Conservation (phyloP, 1,140 invertebrate genomes). For the Teleogryllus occipitalis region DNA sequence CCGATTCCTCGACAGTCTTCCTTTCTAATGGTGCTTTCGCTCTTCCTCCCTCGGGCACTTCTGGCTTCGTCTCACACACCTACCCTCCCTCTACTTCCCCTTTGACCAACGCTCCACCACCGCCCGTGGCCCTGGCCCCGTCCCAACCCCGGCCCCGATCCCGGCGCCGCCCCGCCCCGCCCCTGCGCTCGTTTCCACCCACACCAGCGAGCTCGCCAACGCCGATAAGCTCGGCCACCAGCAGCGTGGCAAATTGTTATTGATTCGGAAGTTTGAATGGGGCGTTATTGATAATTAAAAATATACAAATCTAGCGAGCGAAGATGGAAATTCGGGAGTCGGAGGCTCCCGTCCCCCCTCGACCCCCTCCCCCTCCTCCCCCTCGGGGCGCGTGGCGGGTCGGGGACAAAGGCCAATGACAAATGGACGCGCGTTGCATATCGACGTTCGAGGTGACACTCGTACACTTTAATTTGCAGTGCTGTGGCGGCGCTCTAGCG, state of each 20-base stretch:
- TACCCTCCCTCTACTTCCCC: too few relatives aligned
- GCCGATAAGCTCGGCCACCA: background rate
- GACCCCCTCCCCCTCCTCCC: too few relatives aligned
- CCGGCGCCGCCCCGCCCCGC: too few relatives aligned
- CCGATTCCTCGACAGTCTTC: too few relatives aligned
- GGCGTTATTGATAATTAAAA: background rate
- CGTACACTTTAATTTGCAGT: background rate
- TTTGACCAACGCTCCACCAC: too few relatives aligned
- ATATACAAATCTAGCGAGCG: background rate
- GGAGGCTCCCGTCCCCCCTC: background rate
- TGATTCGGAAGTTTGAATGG: constrained; percentile 4
- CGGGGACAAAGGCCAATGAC: background rate
- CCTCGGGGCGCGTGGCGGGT: too few relatives aligned
- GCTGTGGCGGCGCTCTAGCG: background rate
- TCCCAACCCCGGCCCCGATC: background rate
- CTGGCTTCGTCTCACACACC: too few relatives aligned
- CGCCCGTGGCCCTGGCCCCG: too few relatives aligned
- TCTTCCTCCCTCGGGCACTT: too few relatives aligned
- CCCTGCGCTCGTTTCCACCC: background rate
- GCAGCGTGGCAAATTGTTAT: background rate
- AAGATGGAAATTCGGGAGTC: background rate
- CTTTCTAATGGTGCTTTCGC: too few relatives aligned
- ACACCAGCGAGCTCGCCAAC: too few relatives aligned
- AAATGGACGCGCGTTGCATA: background rate
- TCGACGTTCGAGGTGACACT: background rate